phyloP scores from a whole-genome alignment of 2,113 vertebrate genomes.

The Glaucomys volans region DNA sequence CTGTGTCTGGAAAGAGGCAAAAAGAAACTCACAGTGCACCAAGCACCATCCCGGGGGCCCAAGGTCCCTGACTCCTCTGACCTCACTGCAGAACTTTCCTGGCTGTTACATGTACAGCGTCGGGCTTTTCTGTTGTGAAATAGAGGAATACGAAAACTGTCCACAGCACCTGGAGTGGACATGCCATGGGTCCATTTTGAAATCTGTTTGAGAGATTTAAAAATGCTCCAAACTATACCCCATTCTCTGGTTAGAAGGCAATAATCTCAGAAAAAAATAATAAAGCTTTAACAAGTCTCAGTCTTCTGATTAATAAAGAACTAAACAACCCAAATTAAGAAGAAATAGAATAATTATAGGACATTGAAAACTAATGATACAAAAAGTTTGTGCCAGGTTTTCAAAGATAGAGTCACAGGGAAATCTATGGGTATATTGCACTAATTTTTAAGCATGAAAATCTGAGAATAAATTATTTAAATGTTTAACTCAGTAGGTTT shows the following conservation, averaged over 20 bases:
- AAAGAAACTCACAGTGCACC: not conserved
- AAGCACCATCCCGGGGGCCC: too few relatives aligned
- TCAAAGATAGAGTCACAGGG: not conserved
- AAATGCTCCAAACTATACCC: not conserved
- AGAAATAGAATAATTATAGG: not conserved
- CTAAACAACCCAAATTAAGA: not conserved
- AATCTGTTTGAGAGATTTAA: not conserved
- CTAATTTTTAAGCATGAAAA: constrained; percentile 47
- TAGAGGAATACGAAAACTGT: not conserved
- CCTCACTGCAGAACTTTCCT: not conserved
- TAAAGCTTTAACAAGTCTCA: not conserved
- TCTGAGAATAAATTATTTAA: not conserved
- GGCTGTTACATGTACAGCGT: not conserved
- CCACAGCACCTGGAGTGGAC: not conserved
- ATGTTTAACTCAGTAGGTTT: not conserved
- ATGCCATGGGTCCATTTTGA: not conserved
- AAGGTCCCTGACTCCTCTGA: too few relatives aligned
- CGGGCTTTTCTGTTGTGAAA: not conserved
- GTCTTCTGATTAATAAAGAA: not conserved
- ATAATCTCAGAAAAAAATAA: not conserved
- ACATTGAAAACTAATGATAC: constrained; percentile 8
- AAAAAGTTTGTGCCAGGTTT: not conserved
- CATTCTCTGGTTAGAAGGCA: not conserved
- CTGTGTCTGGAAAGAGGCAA: too few relatives aligned
- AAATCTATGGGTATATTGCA: not conserved